These are phyloP conservation scores for Sapajus apella DNA, from an alignment of 2,113 vertebrate genomes.

Conservation along the genomic window DNA sequence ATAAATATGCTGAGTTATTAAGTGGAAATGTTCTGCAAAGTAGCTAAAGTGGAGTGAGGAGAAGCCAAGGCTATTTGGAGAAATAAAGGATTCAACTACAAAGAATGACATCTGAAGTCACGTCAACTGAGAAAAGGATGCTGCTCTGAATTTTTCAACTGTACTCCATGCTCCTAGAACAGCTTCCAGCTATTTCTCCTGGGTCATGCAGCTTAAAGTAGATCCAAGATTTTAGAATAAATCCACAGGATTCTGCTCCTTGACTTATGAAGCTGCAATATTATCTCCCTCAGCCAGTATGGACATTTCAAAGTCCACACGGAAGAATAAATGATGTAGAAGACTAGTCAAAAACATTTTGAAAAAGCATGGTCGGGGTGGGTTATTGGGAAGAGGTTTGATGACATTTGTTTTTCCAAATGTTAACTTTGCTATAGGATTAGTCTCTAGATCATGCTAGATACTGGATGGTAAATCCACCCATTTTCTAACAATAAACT, in stretches of 20 bases:
- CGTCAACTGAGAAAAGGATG: neutral
- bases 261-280: neutral
- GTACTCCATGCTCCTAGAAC: neutral
- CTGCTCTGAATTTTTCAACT: neutral
- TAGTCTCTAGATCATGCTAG: neutral
- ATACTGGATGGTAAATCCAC: neutral
- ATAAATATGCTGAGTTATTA: neutral
- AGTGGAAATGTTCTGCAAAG: neutral
- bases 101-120: neutral
- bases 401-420: neutral
- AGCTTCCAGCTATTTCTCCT: neutral
- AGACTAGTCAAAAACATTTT: constrained; percentile 14
- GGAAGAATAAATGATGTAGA: neutral
- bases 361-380: neutral
- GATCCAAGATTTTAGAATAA: constrained; percentile 24
- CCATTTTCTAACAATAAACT: constrained; percentile 9
- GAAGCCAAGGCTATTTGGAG: neutral
- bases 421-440: neutral
- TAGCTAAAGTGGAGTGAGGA: neutral
- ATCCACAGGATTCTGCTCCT: neutral
- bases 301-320: neutral
- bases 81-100: neutral
- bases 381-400: neutral
- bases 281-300: neutral
- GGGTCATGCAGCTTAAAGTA: neutral